A percentile compares a stretch with the other conserved stretches of the same genome.
These are phyloP conservation scores for Neotoxoptera formosana DNA, from an alignment of 1,140 invertebrate species.

Conservation along the genomic window DNA sequence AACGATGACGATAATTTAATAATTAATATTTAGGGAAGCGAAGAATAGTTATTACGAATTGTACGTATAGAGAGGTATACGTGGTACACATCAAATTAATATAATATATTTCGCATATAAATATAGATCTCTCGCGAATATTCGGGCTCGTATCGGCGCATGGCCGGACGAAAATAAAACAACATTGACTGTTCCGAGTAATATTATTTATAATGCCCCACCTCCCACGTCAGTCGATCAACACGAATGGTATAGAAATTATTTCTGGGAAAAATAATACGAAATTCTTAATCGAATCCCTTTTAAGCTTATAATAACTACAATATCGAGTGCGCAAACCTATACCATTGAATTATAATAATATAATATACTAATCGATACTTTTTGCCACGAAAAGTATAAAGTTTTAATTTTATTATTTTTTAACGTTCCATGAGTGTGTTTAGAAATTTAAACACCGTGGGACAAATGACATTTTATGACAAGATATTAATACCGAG, in stretches of 20 bases:
- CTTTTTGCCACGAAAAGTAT: neutral
- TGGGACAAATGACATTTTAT: neutral
- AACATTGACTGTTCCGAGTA: neutral
- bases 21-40: neutral
- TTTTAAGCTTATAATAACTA: slow-evolving; percentile 1
- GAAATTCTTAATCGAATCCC: neutral
- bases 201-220: neutral
- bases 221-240: neutral
- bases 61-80: no score
- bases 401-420: neutral
- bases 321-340: neutral
- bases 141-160: neutral
- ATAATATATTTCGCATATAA: no score
- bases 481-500: neutral
- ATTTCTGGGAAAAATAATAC: neutral
- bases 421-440: neutral
- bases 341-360: neutral
- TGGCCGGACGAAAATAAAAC: neutral
- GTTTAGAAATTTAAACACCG: slow-evolving; percentile 5
- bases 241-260: neutral
- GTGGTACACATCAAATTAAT: neutral
- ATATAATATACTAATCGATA: no score
- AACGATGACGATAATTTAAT: neutral
- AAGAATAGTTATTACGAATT: neutral
- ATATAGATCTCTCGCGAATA: neutral